Percentiles rank a stretch among this genome's conserved stretches.
Evolutionary conservation across 2,888 invertebrate species (phyloP).

Genomic region (Zaprionus lineosus): DNA sequence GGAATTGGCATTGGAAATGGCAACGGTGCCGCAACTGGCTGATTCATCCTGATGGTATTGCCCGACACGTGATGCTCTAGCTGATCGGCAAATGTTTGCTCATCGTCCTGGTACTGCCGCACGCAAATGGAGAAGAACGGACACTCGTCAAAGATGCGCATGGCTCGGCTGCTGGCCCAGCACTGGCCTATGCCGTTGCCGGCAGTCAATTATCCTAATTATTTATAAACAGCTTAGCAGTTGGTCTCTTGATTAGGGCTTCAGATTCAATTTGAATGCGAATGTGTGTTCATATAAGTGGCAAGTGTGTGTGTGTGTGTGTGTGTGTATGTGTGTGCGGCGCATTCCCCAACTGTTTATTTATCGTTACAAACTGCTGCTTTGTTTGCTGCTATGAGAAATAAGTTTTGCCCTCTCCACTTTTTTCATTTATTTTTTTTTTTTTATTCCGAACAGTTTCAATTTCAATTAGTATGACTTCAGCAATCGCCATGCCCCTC

Average conservation of each 20-base stretch:
- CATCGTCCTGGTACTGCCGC: constrained; percentile 40
- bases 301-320: constrained; percentile 1
- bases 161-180: constrained; percentile 26
- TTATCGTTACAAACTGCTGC: constrained; percentile 36
- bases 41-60: constrained; percentile 6
- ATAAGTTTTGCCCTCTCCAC: too few relatives aligned
- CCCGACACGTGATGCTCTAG: constrained; percentile 25
- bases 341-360: constrained; percentile 41
- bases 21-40: background rate
- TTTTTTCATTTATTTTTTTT: too few relatives aligned
- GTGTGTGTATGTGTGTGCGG: background rate
- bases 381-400: background rate
- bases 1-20: background rate
- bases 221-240: constrained; percentile 21
- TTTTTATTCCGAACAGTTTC: too few relatives aligned
- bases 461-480: constrained; percentile 54
- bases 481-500: constrained; percentile 5
- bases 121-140: constrained; percentile 36
- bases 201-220: constrained; percentile 5
- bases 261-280: constrained; percentile 14
- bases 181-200: constrained; percentile 5
- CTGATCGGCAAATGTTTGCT: constrained; percentile 33
- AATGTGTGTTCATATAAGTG: background rate
- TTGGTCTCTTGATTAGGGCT: constrained; percentile 32
- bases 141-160: constrained; percentile 49